Percentiles rank a stretch among this genome's conserved stretches.
Conservation (phyloP, 1,140 invertebrate genomes). For the Bursaphelenchus mucronatus region DNA sequence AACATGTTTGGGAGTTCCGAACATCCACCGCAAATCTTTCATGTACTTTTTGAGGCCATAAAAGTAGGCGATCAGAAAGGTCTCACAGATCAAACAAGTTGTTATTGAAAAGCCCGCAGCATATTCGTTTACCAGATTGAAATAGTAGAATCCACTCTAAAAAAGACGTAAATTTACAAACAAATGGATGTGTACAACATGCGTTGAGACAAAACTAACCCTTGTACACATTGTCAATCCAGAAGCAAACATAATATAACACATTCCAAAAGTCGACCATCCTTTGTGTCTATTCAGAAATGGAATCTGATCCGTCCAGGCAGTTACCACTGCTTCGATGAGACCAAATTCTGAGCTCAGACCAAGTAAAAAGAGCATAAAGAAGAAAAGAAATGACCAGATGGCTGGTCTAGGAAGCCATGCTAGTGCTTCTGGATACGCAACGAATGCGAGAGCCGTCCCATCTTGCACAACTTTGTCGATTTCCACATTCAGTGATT, state of each 20-base stretch:
- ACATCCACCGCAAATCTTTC: constrained; percentile 27
- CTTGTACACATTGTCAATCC: constrained; percentile 5
- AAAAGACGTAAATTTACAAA: not conserved
- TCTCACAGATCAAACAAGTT: constrained; percentile 40
- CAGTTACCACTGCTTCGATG: constrained; percentile 33
- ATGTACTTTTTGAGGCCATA: constrained; percentile 40
- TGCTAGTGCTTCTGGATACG: constrained; percentile 25
- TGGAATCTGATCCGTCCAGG: constrained; percentile 39
- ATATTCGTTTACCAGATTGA: constrained; percentile 46
- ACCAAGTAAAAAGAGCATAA: constrained; percentile 85
- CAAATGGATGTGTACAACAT: no score
- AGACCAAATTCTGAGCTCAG: constrained; percentile 69
- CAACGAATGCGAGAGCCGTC: constrained; percentile 67
- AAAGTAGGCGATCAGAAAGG: constrained; percentile 36
- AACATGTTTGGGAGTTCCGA: constrained; percentile 27
- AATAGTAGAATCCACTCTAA: constrained; percentile 48
- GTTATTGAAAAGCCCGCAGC: constrained; percentile 37
- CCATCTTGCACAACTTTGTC: constrained; percentile 70
- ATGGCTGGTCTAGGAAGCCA: constrained; percentile 74
- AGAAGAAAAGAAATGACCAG: constrained; percentile 83
- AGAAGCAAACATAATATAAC: constrained; percentile 14
- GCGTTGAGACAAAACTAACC: no score
- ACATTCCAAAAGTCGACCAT: constrained; percentile 23
- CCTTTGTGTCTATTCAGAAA: constrained; percentile 14
- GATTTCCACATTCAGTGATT: constrained; percentile 69